Evolutionary conservation across 2,113 vertebrate genomes (phyloP).

Genomic region (Saimiri boliviensis): DNA sequence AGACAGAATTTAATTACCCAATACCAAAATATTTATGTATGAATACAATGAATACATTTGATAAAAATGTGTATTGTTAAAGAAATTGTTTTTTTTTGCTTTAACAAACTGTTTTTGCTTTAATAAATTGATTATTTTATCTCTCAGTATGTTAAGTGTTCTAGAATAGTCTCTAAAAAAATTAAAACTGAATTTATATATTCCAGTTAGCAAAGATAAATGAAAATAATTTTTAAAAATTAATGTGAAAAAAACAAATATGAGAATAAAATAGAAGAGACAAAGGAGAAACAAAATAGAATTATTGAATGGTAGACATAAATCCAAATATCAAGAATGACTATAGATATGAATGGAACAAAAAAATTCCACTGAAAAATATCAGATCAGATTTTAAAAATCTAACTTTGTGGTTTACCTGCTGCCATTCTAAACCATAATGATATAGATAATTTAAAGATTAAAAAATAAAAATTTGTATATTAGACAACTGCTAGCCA

Average conservation of each 20-base stretch:
- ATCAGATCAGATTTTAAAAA: background rate
- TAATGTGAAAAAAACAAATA: background rate
- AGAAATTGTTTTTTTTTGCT: background rate
- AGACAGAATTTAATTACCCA: background rate
- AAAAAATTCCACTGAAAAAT: background rate
- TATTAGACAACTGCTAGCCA: background rate
- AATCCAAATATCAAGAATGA: background rate
- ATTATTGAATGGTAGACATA: background rate
- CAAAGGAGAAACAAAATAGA: background rate
- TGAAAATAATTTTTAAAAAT: background rate
- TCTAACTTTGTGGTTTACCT: background rate
- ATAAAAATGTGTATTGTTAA: background rate
- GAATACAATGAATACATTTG: background rate
- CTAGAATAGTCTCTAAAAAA: background rate
- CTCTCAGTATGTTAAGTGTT: background rate
- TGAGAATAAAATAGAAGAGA: background rate
- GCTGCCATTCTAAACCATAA: background rate
- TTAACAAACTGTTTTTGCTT: background rate
- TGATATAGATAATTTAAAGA: background rate
- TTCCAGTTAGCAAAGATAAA: background rate
- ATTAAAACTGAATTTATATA: background rate
- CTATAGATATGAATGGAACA: background rate
- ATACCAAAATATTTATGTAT: background rate
- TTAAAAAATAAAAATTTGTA: background rate
- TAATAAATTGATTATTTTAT: background rate